Conservation (phyloP, 1,140 invertebrate genomes). For the Drosophila nebulosa region DNA sequence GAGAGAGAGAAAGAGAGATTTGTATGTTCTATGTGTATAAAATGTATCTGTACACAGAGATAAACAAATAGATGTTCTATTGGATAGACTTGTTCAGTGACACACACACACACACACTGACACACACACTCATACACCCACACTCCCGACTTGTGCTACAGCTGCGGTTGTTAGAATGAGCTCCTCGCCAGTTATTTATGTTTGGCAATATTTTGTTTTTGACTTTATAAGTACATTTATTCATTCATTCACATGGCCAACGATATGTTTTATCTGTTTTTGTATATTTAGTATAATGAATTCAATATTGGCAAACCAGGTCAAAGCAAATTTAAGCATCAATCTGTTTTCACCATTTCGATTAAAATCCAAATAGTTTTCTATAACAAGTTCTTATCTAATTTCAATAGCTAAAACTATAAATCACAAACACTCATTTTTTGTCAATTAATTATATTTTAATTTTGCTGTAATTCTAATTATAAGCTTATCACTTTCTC, state of each 20-base stretch:
- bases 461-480: too few relatives aligned
- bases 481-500: too few relatives aligned
- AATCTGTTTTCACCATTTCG: too few relatives aligned
- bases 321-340: too few relatives aligned
- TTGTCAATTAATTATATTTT: too few relatives aligned
- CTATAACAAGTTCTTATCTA: too few relatives aligned
- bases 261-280: conserved; percentile 10
- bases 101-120: conserved; percentile 7
- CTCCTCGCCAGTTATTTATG: conserved; percentile 36
- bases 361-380: too few relatives aligned
- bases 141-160: not conserved
- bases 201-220: conserved; percentile 49
- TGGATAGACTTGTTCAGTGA: conserved; percentile 40
- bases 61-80: conserved; percentile 46
- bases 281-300: conserved; percentile 48
- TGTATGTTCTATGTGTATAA: not conserved
- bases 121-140: not conserved
- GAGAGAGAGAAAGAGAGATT: too few relatives aligned
- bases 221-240: conserved; percentile 28
- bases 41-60: conserved; percentile 14
- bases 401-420: too few relatives aligned
- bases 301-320: conserved; percentile 39
- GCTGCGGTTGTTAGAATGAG: not conserved
- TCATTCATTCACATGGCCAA: conserved; percentile 16
- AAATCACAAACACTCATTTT: too few relatives aligned